These are phyloP conservation scores for Drosophila dives DNA, from an alignment of 2,888 invertebrate species.

Conservation along the genomic window DNA sequence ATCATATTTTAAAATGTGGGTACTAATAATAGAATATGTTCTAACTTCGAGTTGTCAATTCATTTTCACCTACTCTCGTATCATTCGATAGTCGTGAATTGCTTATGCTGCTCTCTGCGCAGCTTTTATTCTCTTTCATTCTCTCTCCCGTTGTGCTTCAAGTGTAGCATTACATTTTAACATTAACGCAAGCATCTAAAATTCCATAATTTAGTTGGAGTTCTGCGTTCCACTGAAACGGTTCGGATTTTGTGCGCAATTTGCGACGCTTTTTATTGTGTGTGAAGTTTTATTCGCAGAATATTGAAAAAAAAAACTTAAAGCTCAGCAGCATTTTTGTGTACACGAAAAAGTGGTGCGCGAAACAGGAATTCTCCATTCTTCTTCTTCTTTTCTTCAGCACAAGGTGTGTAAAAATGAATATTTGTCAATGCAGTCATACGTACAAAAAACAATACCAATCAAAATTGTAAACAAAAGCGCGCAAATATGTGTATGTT, in stretches of 20 bases:
- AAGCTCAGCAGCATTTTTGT: constrained; percentile 49
- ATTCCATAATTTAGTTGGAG: constrained; percentile 43
- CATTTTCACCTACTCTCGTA: neutral
- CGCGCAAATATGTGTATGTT: constrained; percentile 19
- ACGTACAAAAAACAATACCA: constrained; percentile 21
- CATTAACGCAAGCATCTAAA: constrained; percentile 29
- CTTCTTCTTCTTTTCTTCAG: constrained; percentile 18
- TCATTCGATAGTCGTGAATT: neutral
- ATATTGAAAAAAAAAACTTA: constrained; percentile 39
- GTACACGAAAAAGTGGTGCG: constrained; percentile 54
- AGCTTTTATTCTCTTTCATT: neutral
- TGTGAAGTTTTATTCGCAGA: constrained; percentile 37
- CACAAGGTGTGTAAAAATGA: constrained; percentile 50
- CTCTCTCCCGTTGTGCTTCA: neutral
- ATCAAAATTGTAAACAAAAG: constrained; percentile 41
- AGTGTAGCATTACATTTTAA: constrained; percentile 21
- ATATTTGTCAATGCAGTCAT: constrained; percentile 19
- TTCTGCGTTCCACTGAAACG: constrained; percentile 38
- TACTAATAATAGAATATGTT: neutral
- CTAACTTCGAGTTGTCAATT: neutral
- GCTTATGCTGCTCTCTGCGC: neutral
- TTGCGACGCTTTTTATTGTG: neutral
- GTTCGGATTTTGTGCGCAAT: constrained; percentile 13
- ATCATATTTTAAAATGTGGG: neutral
- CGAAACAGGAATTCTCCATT: constrained; percentile 31